phyloP scores from a whole-genome alignment of 2,888 invertebrate species.

The Geotrupes spiniger region DNA sequence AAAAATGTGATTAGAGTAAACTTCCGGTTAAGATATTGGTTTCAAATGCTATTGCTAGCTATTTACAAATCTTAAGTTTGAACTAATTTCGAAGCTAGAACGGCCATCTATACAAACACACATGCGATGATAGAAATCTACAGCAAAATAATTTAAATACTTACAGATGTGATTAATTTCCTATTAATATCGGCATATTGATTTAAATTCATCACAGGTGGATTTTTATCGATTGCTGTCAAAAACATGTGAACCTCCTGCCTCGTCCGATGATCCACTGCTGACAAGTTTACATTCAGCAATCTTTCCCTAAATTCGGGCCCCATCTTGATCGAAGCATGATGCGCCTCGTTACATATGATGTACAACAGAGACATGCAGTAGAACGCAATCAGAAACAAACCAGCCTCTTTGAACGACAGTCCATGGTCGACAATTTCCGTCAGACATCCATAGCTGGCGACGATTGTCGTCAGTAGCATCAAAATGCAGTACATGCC shows the following conservation, averaged over 20 bases:
- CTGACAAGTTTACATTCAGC: conserved; percentile 64
- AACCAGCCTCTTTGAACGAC: conserved; percentile 68
- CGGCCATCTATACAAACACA: too few species aligned
- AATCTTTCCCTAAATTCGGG: conserved; percentile 58
- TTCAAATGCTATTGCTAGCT: too few species aligned
- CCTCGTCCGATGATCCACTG: conserved; percentile 63
- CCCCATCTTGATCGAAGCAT: conserved; percentile 62
- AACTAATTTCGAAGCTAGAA: too few species aligned
- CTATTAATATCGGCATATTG: conserved; percentile 72
- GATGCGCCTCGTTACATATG: conserved; percentile 72
- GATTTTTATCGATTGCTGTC: conserved; percentile 71
- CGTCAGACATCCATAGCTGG: conserved; percentile 67
- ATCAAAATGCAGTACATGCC: conserved; percentile 72
- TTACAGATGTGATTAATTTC: conserved; percentile 65
- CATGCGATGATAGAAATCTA: too few species aligned
- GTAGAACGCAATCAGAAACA: conserved; percentile 69
- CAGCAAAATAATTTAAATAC: too few species aligned
- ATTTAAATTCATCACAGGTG: conserved; percentile 73
- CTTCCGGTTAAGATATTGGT: too few species aligned
- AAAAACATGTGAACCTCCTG: conserved; percentile 73
- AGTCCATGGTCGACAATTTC: conserved; percentile 71
- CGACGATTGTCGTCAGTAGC: conserved; percentile 71
- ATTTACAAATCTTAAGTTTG: too few species aligned
- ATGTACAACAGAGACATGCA: conserved; percentile 68
- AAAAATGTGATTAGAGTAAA: too few species aligned